Base-by-base conservation (phyloP, 2,797 vertebrate genomes). In the Gephyroberyx darwinii region DNA sequence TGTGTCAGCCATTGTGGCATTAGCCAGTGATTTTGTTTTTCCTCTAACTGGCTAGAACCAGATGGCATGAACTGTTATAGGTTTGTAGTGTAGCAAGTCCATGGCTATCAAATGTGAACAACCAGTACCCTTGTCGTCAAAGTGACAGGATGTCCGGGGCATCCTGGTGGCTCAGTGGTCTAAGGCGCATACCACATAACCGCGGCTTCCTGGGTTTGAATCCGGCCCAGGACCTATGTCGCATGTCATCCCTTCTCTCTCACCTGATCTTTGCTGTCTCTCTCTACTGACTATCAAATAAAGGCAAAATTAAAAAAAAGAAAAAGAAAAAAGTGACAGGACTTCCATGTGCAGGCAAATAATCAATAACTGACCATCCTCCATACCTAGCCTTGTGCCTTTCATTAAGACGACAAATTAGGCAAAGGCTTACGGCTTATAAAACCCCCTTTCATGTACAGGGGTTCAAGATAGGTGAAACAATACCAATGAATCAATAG, bases 81-180 rank as follows among this genome's bases (percentile, higher is more conserved):
- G 70, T 78, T 79, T 81, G 54, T 84, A 74, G 66, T 73, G 66
- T 41, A 78, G 48, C 58, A 20, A 31, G 33, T 79, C 53, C n/a
- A 69, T 1, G 6, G 55, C 61, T 85, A 84, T 90, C 69, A 80
- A 89, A 79, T 85, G 82, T 69, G 69, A 88, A 85, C 85, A 84
- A 83, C 83, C 67, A 77, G 64, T 78, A 31, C 74, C 73, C 80
- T 75, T 86, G 93, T 94, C 94, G 78, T 90, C 85, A 88, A 90
- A 84, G 91, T 80, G 84, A 92, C 84, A 22, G 74, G 78, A 82
- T 68, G 2, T 26, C 26, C 26, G 26, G 4, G 26, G 26, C 26
- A 4, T 26, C 26, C 26, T 26, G 26, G 26, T 26, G 26, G 26
- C 26, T 4, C 26, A 26, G 26, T 26, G 2, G 26, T 26, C 26